Percentiles rank a stretch among this genome's conserved stretches.
phyloP scores from a whole-genome alignment of 2,113 vertebrate genomes.

The Marmota flaviventris region DNA sequence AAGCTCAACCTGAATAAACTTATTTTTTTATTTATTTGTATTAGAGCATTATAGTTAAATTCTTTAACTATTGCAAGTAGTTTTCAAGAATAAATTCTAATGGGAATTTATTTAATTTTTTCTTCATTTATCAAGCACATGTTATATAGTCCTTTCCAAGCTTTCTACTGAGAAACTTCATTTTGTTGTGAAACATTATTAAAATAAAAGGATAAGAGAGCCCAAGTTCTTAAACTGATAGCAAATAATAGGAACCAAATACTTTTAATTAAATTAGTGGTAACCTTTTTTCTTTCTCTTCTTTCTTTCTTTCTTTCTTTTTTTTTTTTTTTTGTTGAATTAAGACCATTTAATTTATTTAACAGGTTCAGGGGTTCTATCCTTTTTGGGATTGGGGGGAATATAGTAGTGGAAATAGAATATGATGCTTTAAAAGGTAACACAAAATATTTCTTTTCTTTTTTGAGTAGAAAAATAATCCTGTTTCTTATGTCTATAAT shows the following conservation, averaged over 20 bases:
- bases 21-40: background rate
- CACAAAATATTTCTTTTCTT: background rate
- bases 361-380: background rate
- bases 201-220: background rate
- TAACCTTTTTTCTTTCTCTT: no score
- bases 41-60: background rate
- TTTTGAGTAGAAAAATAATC: background rate
- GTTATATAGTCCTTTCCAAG: background rate
- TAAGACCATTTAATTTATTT: background rate
- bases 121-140: background rate
- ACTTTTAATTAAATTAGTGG: background rate
- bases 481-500: conserved; percentile 15
- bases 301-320: no score
- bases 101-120: background rate
- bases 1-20: background rate
- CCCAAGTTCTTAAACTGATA: background rate
- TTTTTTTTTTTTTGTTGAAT: background rate
- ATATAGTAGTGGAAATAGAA: background rate
- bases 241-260: conserved; percentile 22
- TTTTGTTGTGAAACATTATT: conserved; percentile 24
- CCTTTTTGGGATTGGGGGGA: background rate
- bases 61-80: conserved; percentile 5
- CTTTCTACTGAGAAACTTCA: background rate
- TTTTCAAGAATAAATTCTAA: conserved; percentile 45
- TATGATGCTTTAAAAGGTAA: background rate